A percentile compares a stretch with the other conserved stretches of the same genome.
Evolutionary conservation across 2,888 invertebrate species (phyloP).

Genomic region (Drosophila mimica): DNA sequence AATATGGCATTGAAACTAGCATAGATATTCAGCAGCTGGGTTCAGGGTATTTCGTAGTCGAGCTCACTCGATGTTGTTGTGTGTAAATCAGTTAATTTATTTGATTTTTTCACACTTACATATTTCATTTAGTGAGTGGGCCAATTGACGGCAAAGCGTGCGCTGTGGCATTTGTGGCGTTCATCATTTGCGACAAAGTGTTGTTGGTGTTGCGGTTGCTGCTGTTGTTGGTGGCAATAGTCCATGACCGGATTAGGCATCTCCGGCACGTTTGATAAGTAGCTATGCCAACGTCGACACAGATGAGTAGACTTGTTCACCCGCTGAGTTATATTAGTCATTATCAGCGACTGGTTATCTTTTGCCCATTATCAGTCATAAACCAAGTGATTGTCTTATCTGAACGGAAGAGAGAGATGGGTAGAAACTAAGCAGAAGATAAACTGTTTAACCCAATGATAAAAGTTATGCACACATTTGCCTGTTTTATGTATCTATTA

Average conservation of each 20-base stretch:
- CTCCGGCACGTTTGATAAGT: conserved; percentile 12
- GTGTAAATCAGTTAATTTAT: conserved; percentile 35
- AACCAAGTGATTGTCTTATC: conserved; percentile 14
- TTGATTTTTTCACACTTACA: conserved; percentile 11
- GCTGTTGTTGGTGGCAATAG: conserved; percentile 20
- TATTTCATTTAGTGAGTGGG: conserved; percentile 22
- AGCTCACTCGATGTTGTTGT: not conserved
- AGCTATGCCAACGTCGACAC: not conserved
- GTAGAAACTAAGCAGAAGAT: not conserved
- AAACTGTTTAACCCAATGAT: not conserved
- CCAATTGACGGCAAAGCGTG: conserved; percentile 35
- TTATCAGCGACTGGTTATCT: conserved; percentile 22
- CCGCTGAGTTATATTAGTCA: conserved; percentile 14
- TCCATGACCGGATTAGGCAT: conserved; percentile 60
- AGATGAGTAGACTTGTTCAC: not conserved
- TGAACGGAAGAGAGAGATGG: not conserved
- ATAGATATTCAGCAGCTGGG: not conserved
- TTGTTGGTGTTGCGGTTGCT: not conserved
- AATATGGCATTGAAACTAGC: not conserved
- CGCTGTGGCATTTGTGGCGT: conserved; percentile 1
- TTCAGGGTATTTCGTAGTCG: not conserved
- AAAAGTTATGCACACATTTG: not conserved
- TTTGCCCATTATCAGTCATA: conserved; percentile 16
- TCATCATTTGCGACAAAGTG: conserved; percentile 28
- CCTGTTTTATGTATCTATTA: not conserved